Percentiles rank a stretch among this genome's conserved stretches.
These are phyloP conservation scores for Rotaria socialis DNA, from an alignment of 2,888 invertebrate genomes.

Conservation along the genomic window DNA sequence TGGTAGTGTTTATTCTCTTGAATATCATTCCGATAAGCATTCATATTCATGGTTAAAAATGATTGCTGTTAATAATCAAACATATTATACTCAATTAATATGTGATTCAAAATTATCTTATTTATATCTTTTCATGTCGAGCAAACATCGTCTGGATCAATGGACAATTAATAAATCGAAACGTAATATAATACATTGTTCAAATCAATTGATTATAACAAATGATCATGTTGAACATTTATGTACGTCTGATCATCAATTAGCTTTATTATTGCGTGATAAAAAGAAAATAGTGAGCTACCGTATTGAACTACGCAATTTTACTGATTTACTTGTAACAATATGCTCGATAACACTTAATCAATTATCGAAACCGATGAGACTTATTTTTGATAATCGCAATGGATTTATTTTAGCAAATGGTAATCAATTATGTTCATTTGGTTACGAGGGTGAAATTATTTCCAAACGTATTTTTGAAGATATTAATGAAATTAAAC, in stretches of 20 bases:
- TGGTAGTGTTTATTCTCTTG: neutral
- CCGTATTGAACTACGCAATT: neutral
- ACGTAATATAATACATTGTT: neutral
- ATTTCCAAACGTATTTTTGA: neutral
- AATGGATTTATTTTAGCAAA: neutral
- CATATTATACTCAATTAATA: neutral
- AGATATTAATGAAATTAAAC: neutral
- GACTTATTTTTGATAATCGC: neutral
- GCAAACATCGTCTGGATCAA: neutral
- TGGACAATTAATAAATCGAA: neutral
- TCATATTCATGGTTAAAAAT: neutral
- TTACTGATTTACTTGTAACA: neutral
- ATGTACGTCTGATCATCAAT: neutral
- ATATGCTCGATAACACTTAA: neutral
- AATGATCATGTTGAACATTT: conserved; percentile 23
- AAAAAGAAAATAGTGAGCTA: neutral
- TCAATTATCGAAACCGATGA: neutral
- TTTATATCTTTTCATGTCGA: conserved; percentile 1
- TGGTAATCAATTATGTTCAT: neutral
- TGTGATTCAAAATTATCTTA: conserved; percentile 16
- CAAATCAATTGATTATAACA: neutral
- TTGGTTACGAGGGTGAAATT: neutral
- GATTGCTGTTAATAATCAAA: conserved; percentile 9
- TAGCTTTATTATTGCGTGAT: neutral
- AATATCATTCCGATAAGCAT: neutral